Percentiles rank a stretch among this genome's conserved stretches.
phyloP scores from a whole-genome alignment of 2,113 vertebrate species.

The Oryzias celebensis region DNA sequence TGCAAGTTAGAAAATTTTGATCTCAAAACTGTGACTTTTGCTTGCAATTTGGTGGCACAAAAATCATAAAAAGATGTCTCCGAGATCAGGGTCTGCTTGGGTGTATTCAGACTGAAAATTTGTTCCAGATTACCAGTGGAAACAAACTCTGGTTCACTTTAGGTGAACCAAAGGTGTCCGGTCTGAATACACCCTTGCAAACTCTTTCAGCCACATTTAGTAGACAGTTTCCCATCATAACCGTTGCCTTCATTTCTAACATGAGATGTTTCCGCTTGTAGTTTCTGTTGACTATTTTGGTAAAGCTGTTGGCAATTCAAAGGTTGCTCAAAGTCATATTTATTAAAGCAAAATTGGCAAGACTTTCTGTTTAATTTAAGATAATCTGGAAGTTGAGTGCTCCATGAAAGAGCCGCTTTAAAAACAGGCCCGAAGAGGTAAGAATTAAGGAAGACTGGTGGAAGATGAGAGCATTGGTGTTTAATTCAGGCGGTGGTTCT shows the following conservation, averaged over 20 bases:
- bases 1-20: too few species aligned
- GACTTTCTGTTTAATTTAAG: conserved; percentile 37
- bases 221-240: too few species aligned
- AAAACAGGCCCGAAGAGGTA: conserved; percentile 47
- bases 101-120: too few species aligned
- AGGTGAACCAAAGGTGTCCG: too few species aligned
- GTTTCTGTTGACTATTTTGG: background rate
- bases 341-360: conserved; percentile 8
- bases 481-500: conserved; percentile 64
- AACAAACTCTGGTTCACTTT: too few species aligned
- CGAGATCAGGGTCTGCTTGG: too few species aligned
- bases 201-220: too few species aligned
- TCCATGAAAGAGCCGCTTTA: conserved; percentile 30
- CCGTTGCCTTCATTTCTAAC: background rate
- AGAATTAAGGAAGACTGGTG: conserved; percentile 30
- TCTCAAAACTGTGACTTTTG: too few species aligned
- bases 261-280: background rate
- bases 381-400: conserved; percentile 30
- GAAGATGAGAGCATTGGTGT: conserved; percentile 37
- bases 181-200: too few species aligned
- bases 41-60: too few species aligned
- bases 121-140: too few species aligned
- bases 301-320: background rate
- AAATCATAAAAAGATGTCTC: too few species aligned
- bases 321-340: conserved; percentile 28